Evolutionary conservation across 2,888 invertebrate species (phyloP), one percentile per base, ranked within the genome.

Genomic region (Conops quadrifasciatus): DNA sequence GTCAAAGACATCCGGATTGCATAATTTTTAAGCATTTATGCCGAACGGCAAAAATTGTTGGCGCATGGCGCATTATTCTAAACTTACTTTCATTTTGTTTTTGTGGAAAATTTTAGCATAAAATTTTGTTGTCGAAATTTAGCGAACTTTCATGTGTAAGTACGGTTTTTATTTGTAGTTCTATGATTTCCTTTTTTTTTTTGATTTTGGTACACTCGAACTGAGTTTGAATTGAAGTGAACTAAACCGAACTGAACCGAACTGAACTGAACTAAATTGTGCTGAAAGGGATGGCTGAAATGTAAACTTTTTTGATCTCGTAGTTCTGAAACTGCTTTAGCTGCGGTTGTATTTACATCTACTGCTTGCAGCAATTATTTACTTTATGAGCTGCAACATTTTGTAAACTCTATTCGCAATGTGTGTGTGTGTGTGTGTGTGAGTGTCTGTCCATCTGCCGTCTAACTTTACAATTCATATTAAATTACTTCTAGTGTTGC

Each of bases 361-460:
- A 5, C 28, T 26, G 15, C 24, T 15, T 58, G 24, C 26, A 16
- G 63, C 15, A 66, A 66, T 66, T 53, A 66, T 66, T 66, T 66
- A 66, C 28, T 66, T 66, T 30, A 24, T 45, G 45, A 58, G 26
- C 24, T 15, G 19, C 11, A 36, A 43, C 19, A 21, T 64, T 26
- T 19, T 64, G 36, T 36, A 19, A 49, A 49, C 49, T n/a, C 2
- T 49, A n/a, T 59, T 2, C 4, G 56, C 15, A 19, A 45, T 62
- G 62, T 62, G 63, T 24, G 19, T 63, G 19, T 63, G 7, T 63
- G 53, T 4, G n/a, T 28, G 36, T 30, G 36, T 36, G 3, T 30
- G 66, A 21, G 15, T 30, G 36, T 36, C 28, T 30, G 19, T 51
- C 28, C 28, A 2, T 28, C 28, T 26, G 58, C 26, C 2, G 58